Percentiles rank a stretch among this genome's conserved stretches.
These are phyloP conservation scores for Eucera pruinosa DNA, from an alignment of 2,888 invertebrate species.

Conservation along the genomic window DNA sequence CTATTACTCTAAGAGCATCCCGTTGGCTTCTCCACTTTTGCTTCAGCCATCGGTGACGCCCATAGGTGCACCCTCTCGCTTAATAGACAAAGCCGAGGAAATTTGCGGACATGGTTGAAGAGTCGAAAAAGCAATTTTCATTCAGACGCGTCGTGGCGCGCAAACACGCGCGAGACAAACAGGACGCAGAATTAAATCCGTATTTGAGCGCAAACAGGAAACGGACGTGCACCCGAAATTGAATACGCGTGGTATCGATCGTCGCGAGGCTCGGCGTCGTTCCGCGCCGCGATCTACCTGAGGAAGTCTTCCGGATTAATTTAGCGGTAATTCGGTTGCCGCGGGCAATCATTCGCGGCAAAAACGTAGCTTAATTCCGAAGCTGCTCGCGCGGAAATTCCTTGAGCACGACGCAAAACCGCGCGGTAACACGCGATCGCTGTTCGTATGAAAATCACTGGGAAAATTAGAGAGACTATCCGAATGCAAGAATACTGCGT, in stretches of 20 bases:
- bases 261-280: slow-evolving; percentile 16
- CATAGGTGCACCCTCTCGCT: too few species aligned
- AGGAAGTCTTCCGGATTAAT: slow-evolving; percentile 14
- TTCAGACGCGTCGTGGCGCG: slow-evolving; percentile 55
- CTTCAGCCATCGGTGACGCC: too few species aligned
- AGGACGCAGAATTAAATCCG: slow-evolving; percentile 77
- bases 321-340: slow-evolving; percentile 7
- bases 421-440: neutral
- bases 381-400: neutral
- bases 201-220: slow-evolving; percentile 76
- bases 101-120: neutral
- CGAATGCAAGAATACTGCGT: neutral
- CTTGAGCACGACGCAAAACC: neutral
- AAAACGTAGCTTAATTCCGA: neutral
- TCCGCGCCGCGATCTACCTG: slow-evolving; percentile 3
- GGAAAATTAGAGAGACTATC: neutral
- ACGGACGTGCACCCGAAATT: slow-evolving; percentile 72
- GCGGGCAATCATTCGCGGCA: neutral
- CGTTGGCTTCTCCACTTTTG: too few species aligned
- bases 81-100: neutral
- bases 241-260: slow-evolving; percentile 69
- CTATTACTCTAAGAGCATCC: too few species aligned
- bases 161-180: slow-evolving; percentile 72
- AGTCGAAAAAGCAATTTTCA: slow-evolving; percentile 68
- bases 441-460: neutral